phyloP scores from a whole-genome alignment of 2,888 invertebrate species.

The Sminthurinus aureus region DNA sequence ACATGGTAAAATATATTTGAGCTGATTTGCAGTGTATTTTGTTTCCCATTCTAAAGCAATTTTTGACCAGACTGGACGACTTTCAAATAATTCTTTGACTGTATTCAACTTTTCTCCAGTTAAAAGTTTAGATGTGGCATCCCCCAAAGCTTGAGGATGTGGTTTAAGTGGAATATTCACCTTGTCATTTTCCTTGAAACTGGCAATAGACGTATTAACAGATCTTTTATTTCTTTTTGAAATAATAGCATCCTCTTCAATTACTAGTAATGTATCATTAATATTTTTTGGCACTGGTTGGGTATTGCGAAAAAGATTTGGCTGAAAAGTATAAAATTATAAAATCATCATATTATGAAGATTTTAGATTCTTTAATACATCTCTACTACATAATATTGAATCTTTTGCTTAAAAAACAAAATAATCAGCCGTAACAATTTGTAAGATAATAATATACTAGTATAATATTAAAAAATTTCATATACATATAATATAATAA shows the following conservation, averaged over 20 bases:
- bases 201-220: constrained; percentile 48
- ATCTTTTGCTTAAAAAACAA: too few species aligned
- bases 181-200: constrained; percentile 39
- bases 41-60: constrained; percentile 75
- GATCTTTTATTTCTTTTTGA: constrained; percentile 51
- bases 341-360: too few species aligned
- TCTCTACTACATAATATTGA: too few species aligned
- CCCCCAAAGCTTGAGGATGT: constrained; percentile 47
- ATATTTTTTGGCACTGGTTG: too few species aligned
- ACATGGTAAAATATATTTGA: constrained; percentile 82
- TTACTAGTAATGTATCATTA: too few species aligned
- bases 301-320: too few species aligned
- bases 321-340: too few species aligned
- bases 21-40: constrained; percentile 69
- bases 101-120: constrained; percentile 43
- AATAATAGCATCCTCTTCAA: too few species aligned
- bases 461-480: background rate
- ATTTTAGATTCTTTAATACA: too few species aligned
- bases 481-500: too few species aligned
- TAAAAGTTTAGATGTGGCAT: constrained; percentile 51
- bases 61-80: constrained; percentile 89
- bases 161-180: constrained; percentile 40
- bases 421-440: too few species aligned
- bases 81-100: constrained; percentile 71
- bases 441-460: too few species aligned